Conservation (phyloP, 2,888 invertebrate genomes). For the Eulithis testata region DNA sequence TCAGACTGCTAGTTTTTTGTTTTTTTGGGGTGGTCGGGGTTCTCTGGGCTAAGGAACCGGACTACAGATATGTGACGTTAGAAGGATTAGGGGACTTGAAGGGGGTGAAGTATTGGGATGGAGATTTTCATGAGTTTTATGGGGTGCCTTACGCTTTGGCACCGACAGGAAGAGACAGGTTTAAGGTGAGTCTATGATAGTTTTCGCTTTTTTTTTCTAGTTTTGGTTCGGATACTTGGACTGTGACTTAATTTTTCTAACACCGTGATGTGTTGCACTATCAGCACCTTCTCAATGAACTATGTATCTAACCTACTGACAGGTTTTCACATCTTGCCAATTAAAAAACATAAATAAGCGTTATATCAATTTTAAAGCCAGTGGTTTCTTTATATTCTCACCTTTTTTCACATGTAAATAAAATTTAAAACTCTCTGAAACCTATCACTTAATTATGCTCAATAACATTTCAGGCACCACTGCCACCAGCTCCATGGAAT, state of each 20-base stretch:
- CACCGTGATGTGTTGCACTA: too few species aligned
- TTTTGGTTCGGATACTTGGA: too few species aligned
- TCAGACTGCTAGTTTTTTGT: constrained; percentile 45
- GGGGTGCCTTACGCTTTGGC: constrained; percentile 71
- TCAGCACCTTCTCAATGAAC: too few species aligned
- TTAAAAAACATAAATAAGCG: too few species aligned
- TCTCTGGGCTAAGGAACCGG: constrained; percentile 42
- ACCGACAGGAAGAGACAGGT: constrained; percentile 67
- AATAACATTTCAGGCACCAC: constrained; percentile 63
- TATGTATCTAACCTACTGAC: too few species aligned
- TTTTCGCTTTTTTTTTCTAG: neutral
- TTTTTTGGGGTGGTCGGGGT: constrained; percentile 37
- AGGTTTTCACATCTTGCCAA: too few species aligned
- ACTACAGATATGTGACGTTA: constrained; percentile 54
- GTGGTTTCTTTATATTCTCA: too few species aligned
- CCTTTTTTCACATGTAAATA: too few species aligned
- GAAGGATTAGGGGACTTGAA: constrained; percentile 61
- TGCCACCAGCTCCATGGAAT: constrained; percentile 67
- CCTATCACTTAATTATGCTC: too few species aligned
- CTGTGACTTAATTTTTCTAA: too few species aligned
- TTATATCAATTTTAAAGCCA: too few species aligned
- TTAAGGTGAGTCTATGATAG: constrained; percentile 57
- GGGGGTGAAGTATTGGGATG: constrained; percentile 74
- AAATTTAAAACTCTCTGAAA: too few species aligned
- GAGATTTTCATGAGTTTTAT: constrained; percentile 72